Evolutionary conservation across 2,113 vertebrate species (phyloP).

Genomic region (Nothobranchius furzeri): DNA sequence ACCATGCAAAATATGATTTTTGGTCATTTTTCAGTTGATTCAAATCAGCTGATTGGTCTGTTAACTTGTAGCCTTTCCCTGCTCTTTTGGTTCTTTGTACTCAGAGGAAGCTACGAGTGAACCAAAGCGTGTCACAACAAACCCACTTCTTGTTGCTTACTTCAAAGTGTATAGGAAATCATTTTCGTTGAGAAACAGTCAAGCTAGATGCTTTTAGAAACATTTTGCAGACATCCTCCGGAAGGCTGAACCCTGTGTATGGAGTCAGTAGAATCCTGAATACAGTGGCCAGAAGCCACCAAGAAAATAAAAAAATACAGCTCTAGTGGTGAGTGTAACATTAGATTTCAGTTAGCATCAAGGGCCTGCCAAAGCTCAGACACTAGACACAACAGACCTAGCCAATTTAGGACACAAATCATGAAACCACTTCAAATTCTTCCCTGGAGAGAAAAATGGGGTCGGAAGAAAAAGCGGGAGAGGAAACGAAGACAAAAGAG

Average conservation of each 20-base stretch:
- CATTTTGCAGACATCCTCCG: constrained; percentile 18
- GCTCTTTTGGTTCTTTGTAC: no score
- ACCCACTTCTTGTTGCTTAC: no score
- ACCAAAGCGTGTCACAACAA: no score
- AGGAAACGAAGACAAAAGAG: constrained; percentile 21
- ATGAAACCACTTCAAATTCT: constrained; percentile 68
- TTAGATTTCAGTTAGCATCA: constrained; percentile 61
- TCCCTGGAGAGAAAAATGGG: constrained; percentile 26
- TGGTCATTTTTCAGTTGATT: no score
- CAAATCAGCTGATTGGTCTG: no score
- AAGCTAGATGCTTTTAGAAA: constrained; percentile 1
- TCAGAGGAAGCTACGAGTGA: no score
- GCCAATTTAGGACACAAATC: constrained; percentile 58
- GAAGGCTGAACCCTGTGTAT: constrained; percentile 21
- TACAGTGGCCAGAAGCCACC: constrained; percentile 45
- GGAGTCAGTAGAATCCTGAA: constrained; percentile 42
- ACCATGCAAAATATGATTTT: no score
- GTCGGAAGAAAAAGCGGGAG: constrained; percentile 39
- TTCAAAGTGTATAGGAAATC: no score
- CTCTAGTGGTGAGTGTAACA: constrained; percentile 39
- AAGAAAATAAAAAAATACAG: constrained; percentile 52
- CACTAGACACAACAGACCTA: constrained; percentile 73
- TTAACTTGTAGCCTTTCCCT: no score
- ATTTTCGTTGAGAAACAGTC: not conserved
- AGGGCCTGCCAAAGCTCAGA: constrained; percentile 54